Base-by-base conservation (phyloP, 2,113 vertebrate genomes). In the Neoarius graeffei region DNA sequence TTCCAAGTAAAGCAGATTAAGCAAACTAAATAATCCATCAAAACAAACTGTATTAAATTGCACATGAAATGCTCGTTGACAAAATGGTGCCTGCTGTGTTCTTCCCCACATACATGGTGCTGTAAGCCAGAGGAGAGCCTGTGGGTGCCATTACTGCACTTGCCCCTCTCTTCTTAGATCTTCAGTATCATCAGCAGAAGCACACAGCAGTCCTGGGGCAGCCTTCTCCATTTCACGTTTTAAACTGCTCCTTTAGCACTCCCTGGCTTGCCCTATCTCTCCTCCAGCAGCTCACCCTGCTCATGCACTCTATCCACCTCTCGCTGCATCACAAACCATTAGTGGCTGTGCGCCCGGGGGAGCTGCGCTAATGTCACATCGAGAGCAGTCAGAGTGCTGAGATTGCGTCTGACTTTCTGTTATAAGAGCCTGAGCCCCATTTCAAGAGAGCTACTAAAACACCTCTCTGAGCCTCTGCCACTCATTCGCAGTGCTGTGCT, bases 401-500 rank as follows among this genome's bases (percentile, higher is more conserved):
- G 90, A 91, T 88, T 86, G 88, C 85, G 85, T 79, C 85, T 91
- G 90, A 91, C 88, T 89, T 88, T 85, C 89, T 85, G 87, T 81
- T 88, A 73, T 56, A 86, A 85, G 79, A 84, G 52, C 50, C 89
- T 88, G 52, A 56, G 85, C 42, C 48, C 67, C 54, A 66, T 62
- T 81, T 50, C 77, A 76, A 86, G 73, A 86, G 89, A 90, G 62
- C 86, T 84, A 79, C 87, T 71, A 67, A 83, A 80, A 87, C 84
- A 35, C 67, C 86, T 81, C 87, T 86, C 62, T 71, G 79, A 86
- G 66, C 85, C 54, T 80, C 10, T 20, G 10, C 52, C 42, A n/a
- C 69, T 59, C 81, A 56, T 69, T 74, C 67, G 4, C 54, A 85
- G 81, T n/a, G 48, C 62, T 25, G 23, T 62, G 19, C 4, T 60